phyloP scores from a whole-genome alignment of 2,113 vertebrate species.

The Vulpes vulpes region DNA sequence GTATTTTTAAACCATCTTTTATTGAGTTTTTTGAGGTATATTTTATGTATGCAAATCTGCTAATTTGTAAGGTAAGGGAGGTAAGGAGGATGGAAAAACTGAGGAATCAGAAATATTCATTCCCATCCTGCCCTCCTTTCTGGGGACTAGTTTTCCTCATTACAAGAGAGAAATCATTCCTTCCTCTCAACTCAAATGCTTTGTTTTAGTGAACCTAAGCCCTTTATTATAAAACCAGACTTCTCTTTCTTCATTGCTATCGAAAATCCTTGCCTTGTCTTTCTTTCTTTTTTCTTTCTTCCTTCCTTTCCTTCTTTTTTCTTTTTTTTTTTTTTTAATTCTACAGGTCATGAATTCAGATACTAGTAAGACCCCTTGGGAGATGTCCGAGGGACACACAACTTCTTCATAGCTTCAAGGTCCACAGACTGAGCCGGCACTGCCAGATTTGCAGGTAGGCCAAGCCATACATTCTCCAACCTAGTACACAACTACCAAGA shows the following conservation, averaged over 20 bases:
- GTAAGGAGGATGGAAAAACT: constrained; percentile 33
- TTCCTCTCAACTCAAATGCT: constrained; percentile 26
- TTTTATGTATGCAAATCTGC: constrained; percentile 81
- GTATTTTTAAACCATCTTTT: constrained; percentile 79
- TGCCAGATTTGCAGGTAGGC: accelerated
- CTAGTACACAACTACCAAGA: not conserved
- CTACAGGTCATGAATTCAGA: not conserved
- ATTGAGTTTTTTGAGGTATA: constrained; percentile 73
- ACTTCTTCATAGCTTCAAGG: not conserved
- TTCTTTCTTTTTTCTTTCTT: not conserved
- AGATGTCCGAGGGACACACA: not conserved
- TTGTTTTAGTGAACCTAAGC: constrained; percentile 63
- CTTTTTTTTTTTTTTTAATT: not conserved
- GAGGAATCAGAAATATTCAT: constrained; percentile 67
- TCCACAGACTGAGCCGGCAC: not conserved
- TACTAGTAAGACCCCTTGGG: not conserved
- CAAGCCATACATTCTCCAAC: not conserved
- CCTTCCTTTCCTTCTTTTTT: too few relatives aligned
- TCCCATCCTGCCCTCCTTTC: constrained; percentile 36
- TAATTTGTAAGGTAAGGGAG: constrained; percentile 75
- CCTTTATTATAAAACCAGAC: constrained; percentile 67
- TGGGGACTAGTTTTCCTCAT: constrained; percentile 68
- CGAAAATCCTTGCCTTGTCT: constrained; percentile 4
- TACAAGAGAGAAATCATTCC: constrained; percentile 69
- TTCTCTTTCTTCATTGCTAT: not conserved